These are phyloP conservation scores for Hylia prasina DNA, from an alignment of 2,113 vertebrate genomes.

Conservation along the genomic window DNA sequence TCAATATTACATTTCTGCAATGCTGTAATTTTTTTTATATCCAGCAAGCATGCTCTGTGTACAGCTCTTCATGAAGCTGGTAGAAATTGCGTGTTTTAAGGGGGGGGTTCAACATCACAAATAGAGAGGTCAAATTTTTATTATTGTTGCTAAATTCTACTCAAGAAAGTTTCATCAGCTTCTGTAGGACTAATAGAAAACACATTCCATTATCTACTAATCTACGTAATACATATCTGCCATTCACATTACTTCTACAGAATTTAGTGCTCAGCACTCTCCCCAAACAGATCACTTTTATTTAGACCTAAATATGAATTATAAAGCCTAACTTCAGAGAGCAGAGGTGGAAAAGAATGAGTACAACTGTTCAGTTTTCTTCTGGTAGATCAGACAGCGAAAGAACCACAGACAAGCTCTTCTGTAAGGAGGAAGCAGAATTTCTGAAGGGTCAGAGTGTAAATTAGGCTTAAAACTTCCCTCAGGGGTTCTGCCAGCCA, in stretches of 20 bases:
- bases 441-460: neutral
- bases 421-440: neutral
- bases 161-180: neutral
- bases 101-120: neutral
- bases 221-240: neutral
- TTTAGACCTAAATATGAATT: neutral
- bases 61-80: neutral
- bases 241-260: neutral
- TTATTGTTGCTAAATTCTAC: neutral
- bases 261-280: neutral
- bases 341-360: neutral
- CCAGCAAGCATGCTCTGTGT: neutral
- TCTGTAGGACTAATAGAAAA: neutral
- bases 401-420: neutral
- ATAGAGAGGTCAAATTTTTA: neutral
- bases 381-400: neutral
- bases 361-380: neutral
- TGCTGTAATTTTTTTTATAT: neutral
- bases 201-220: neutral
- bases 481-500: neutral
- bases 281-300: neutral
- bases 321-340: neutral
- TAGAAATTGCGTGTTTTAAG: neutral
- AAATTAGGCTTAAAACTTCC: neutral
- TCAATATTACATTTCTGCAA: neutral